Evolutionary conservation across 2,888 invertebrate genomes (phyloP).

Genomic region (Oligia fasciuncula): DNA sequence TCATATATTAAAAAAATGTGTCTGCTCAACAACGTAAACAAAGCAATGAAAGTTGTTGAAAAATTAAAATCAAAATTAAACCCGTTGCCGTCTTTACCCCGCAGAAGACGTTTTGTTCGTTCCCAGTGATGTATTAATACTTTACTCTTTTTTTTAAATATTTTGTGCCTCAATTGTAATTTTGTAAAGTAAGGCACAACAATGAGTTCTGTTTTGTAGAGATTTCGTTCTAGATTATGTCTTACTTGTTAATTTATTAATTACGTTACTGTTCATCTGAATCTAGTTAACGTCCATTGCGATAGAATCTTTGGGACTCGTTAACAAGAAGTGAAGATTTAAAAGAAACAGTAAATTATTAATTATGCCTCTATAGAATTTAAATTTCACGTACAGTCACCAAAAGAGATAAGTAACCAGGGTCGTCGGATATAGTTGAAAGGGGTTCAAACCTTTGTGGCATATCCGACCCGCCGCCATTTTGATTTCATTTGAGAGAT

Average conservation of each 20-base stretch:
- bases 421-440: not conserved
- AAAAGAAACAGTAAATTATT: not conserved
- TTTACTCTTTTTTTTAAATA: not conserved
- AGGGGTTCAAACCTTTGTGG: not conserved
- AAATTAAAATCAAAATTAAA: too few relatives aligned
- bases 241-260: constrained; percentile 16
- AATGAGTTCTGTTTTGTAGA: constrained; percentile 17
- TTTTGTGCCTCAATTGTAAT: constrained; percentile 12
- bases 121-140: constrained; percentile 10
- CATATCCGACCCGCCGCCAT: not conserved
- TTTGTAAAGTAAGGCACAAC: constrained; percentile 19
- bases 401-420: not conserved
- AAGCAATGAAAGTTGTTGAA: too few relatives aligned
- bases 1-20: too few relatives aligned
- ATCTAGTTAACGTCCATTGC: constrained; percentile 6
- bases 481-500: not conserved
- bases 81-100: too few relatives aligned
- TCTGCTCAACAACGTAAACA: too few relatives aligned
- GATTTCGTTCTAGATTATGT: constrained; percentile 20
- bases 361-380: not conserved
- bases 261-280: constrained; percentile 20
- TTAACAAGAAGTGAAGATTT: not conserved
- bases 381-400: not conserved
- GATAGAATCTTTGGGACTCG: not conserved
- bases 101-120: constrained; percentile 34